Evolutionary conservation across 2,113 vertebrate species (phyloP).

Genomic region (Pungitius pungitius): DNA sequence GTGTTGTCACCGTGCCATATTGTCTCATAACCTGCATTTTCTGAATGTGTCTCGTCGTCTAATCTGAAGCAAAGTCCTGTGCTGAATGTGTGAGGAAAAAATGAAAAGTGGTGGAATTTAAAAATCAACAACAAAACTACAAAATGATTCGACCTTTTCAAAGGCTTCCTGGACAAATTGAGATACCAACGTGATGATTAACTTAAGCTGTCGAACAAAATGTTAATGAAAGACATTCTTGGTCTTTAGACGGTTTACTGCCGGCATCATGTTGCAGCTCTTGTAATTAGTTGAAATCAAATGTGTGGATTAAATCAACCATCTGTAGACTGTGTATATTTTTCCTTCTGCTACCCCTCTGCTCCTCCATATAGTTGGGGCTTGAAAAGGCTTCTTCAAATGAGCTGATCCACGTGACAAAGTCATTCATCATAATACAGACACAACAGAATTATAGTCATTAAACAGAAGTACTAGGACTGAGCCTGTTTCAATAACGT

Average conservation of each 20-base stretch:
- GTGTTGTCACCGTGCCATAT: constrained; percentile 59
- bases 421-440: constrained; percentile 10
- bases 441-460: background rate
- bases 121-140: constrained; percentile 16
- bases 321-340: constrained; percentile 35
- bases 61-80: constrained; percentile 40
- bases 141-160: constrained; percentile 48
- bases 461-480: background rate
- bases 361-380: constrained; percentile 21
- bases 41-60: constrained; percentile 32
- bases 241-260: constrained; percentile 30
- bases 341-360: constrained; percentile 37
- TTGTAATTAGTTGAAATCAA: constrained; percentile 46
- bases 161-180: constrained; percentile 12
- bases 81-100: constrained; percentile 19
- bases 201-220: constrained; percentile 37
- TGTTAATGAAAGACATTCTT: constrained; percentile 52
- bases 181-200: constrained; percentile 31
- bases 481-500: background rate
- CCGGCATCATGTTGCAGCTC: constrained; percentile 18
- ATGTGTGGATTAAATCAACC: constrained; percentile 54
- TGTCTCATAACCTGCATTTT: constrained; percentile 54
- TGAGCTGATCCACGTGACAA: constrained; percentile 16
- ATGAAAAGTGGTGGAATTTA: constrained; percentile 17
- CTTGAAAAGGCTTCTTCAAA: constrained; percentile 37